Percentiles rank a stretch among this genome's conserved stretches.
These are phyloP conservation scores for Oncopodura yosiiana DNA, from an alignment of 1,140 invertebrate genomes.

Conservation along the genomic window DNA sequence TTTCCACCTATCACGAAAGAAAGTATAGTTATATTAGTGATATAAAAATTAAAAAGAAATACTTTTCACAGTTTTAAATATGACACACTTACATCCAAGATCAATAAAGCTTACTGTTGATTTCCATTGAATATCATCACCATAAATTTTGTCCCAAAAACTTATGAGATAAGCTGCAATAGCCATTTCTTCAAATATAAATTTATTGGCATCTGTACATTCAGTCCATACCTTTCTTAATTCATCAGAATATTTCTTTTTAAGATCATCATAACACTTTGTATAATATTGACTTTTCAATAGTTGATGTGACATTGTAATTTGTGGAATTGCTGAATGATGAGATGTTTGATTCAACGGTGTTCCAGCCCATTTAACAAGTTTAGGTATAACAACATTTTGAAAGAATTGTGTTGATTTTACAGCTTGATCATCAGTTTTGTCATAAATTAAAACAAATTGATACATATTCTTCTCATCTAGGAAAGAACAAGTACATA, in stretches of 20 bases:
- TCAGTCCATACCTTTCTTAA: slow-evolving; percentile 58
- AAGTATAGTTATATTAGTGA: slow-evolving; percentile 44
- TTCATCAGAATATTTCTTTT: not conserved
- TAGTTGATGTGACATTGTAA: no score
- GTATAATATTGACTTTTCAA: not conserved
- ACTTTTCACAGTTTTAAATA: slow-evolving; percentile 38
- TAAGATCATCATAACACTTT: not conserved
- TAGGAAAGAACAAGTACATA: no score
- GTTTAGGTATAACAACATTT: no score
- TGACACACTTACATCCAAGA: slow-evolving; percentile 19
- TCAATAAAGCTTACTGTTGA: slow-evolving; percentile 35
- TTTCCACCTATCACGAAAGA: slow-evolving; percentile 94
- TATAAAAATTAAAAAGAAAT: slow-evolving; percentile 35
- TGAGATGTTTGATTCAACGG: not conserved
- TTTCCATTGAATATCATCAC: no score
- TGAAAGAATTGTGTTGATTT: no score
- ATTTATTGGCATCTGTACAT: slow-evolving; percentile 85
- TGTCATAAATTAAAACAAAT: no score
- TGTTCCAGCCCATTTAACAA: not conserved
- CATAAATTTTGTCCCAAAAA: slow-evolving; percentile 57
- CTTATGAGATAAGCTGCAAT: slow-evolving; percentile 85
- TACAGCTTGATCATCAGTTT: no score
- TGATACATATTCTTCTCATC: no score
- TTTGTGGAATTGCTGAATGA: no score
- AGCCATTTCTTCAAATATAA: slow-evolving; percentile 91